Evolutionary conservation across 2,888 invertebrate genomes (phyloP), one percentile per base, ranked within the genome.

Genomic region (Alviniconcha strummeri): DNA sequence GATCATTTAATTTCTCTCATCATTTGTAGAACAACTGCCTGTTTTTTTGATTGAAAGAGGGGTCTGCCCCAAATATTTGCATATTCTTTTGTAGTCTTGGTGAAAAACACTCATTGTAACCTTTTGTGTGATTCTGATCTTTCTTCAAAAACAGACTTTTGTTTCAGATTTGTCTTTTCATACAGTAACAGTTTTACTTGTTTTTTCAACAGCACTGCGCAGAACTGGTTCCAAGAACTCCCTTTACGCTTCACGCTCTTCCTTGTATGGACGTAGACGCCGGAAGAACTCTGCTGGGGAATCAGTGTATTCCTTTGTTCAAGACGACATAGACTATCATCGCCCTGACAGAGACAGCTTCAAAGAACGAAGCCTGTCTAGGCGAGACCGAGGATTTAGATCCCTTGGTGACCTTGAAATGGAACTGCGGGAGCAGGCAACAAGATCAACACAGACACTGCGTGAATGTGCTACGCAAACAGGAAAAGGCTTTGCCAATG

Each of bases 391-490:
- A 81, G 84, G 88, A 84, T 91, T 88, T 83, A 88, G 87, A 80
- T 91, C 91, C 54, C 88, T 90, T 9, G 90, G 90, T 74, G 91
- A 91, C 82, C 86, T 91, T 19, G 88, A 89, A 64, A 83, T 86
- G 75, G 86, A 88, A 60, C 76, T 84, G 55, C 74, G 82, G 76
- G 88, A 87, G 83, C 87, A 86, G 85, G 83, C 86, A 52, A 78
- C 83, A 76, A 76, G 83, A 17, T 86, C 89, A 11, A 90, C 90
- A 74, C 89, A 90, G 69, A 89, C 90, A n/a, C 86, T 91, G 69
- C 83, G 90, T 57, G 91, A 91, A 76, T 90, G 90, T 79, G 90
- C 90, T 5, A 91, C 91, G 5, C 90, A 90, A 85, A 91, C 91
- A 13, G 89, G 90, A 0, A 80, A 67, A 67, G 88, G 87, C 74